Conservation (phyloP, 64 coral and sea anemone genomes). For the Dendrophyllia cribrosa region DNA sequence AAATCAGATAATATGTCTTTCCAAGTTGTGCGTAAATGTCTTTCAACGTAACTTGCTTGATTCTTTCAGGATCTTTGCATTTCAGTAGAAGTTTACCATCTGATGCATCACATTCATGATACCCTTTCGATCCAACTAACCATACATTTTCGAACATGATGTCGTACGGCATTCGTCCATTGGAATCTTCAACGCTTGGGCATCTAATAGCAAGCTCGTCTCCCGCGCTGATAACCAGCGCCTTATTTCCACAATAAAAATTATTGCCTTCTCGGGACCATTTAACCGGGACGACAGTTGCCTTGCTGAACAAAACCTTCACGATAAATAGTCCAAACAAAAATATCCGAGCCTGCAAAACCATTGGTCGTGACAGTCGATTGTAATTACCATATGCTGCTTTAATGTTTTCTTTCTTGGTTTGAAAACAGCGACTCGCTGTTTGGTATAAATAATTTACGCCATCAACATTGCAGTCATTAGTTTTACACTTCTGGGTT, state of each 20-base stretch:
- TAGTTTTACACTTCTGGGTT: neutral
- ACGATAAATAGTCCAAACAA: neutral
- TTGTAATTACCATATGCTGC: neutral
- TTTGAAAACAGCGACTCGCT: neutral
- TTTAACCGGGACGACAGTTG: neutral
- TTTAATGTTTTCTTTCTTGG: neutral
- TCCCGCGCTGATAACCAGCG: neutral
- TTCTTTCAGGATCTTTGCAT: constrained; percentile 30
- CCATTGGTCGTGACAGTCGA: neutral
- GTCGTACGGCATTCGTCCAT: neutral
- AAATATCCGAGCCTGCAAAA: neutral
- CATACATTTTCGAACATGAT: constrained; percentile 22
- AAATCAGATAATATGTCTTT: constrained; percentile 35
- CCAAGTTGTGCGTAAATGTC: constrained; percentile 14
- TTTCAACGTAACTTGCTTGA: neutral
- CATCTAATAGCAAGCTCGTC: neutral
- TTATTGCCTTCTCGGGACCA: constrained; percentile 8
- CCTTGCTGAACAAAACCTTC: neutral
- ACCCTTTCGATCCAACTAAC: constrained; percentile 12
- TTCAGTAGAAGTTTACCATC: constrained; percentile 22
- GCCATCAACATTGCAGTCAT: neutral
- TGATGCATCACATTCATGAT: neutral
- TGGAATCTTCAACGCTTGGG: neutral
- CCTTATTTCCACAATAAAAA: constrained; percentile 12
- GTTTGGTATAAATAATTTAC: neutral